Conservation (phyloP, 2,113 vertebrate genomes). For the Sylvicapra grimmia region DNA sequence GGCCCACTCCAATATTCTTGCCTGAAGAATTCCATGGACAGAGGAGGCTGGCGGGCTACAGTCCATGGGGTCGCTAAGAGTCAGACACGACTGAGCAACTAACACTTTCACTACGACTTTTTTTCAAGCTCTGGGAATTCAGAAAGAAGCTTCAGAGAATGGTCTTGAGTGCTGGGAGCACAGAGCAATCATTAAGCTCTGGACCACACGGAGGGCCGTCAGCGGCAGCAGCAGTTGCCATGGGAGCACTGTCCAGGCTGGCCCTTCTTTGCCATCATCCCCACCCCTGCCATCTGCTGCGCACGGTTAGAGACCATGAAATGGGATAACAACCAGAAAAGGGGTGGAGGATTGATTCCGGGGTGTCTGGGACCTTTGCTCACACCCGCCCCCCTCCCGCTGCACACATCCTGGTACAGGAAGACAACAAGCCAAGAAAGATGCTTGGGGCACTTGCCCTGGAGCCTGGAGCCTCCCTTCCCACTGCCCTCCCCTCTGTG, state of each 20-base stretch:
- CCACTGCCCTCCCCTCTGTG: not conserved
- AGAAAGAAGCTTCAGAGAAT: not conserved
- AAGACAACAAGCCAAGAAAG: not conserved
- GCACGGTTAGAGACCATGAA: not conserved
- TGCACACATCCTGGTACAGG: not conserved
- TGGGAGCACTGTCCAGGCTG: not conserved
- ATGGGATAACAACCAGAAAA: not conserved
- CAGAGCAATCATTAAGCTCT: not conserved
- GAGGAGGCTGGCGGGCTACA: not conserved
- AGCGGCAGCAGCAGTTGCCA: not conserved
- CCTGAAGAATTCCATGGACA: not conserved
- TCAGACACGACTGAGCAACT: not conserved
- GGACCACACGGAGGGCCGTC: fast-evolving
- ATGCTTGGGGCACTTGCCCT: not conserved
- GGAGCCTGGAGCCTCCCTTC: not conserved
- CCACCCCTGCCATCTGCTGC: not conserved
- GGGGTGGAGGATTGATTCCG: not conserved
- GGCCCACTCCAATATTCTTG: not conserved
- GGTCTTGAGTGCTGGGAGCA: not conserved
- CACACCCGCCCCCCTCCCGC: not conserved
- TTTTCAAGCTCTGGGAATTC: not conserved
- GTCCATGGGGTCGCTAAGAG: not conserved
- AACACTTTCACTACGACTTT: not conserved
- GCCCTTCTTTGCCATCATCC: not conserved
- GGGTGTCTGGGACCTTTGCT: not conserved